phyloP scores from a whole-genome alignment of 1,140 invertebrate species.

The Scaptodrosophila lebanonensis region DNA sequence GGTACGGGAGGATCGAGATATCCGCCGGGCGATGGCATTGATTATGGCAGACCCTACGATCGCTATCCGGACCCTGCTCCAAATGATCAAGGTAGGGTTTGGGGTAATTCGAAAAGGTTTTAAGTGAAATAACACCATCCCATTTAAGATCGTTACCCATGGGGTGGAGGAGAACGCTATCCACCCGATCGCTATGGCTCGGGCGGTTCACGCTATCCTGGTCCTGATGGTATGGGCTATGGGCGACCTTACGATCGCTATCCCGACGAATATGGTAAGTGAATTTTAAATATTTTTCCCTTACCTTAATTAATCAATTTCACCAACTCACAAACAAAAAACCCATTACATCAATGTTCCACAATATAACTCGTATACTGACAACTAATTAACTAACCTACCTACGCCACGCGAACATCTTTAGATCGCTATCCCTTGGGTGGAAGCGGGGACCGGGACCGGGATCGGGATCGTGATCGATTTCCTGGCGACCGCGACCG shows the following conservation, averaged over 20 bases:
- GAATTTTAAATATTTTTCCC: neutral
- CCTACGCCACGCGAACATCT: slow-evolving; percentile 6
- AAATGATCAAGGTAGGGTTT: slow-evolving; percentile 54
- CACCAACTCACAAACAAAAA: neutral
- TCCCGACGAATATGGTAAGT: slow-evolving; percentile 63
- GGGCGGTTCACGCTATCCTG: slow-evolving; percentile 44
- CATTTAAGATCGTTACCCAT: slow-evolving; percentile 61
- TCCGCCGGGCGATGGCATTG: slow-evolving; percentile 55
- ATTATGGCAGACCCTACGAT: slow-evolving; percentile 58
- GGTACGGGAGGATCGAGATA: slow-evolving; percentile 38
- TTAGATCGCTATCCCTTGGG: slow-evolving; percentile 72
- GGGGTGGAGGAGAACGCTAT: slow-evolving; percentile 59
- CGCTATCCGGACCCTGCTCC: slow-evolving; percentile 67
- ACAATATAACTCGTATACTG: slow-evolving; percentile 24
- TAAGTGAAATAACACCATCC: no score
- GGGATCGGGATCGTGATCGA: slow-evolving; percentile 55
- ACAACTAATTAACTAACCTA: slow-evolving; percentile 65
- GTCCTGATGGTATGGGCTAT: slow-evolving; percentile 45
- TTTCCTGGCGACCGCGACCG: slow-evolving; percentile 65
- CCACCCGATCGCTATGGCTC: slow-evolving; percentile 38
- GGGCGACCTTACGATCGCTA: slow-evolving; percentile 62
- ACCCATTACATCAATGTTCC: slow-evolving; percentile 44
- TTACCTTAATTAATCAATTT: neutral
- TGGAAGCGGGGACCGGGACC: slow-evolving; percentile 76
- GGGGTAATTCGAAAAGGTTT: no score